These are phyloP conservation scores for Synanthedon tipuliformis DNA, from an alignment of 2,888 invertebrate species.

Conservation along the genomic window DNA sequence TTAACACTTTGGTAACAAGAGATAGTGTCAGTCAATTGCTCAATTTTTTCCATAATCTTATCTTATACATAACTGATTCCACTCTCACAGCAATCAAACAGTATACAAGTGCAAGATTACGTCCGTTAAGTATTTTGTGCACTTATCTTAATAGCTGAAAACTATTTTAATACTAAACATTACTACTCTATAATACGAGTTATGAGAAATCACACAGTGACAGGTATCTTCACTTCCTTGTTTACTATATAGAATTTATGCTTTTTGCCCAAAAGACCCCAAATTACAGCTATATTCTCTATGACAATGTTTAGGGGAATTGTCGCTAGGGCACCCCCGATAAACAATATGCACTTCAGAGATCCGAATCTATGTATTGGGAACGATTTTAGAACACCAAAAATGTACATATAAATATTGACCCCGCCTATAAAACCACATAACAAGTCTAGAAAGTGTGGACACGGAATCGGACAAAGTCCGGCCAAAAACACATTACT, in stretches of 20 bases:
- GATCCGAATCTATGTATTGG: slow-evolving; percentile 88
- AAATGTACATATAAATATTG: slow-evolving; percentile 97
- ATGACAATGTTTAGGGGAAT: slow-evolving; percentile 95
- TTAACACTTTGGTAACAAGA: slow-evolving; percentile 12
- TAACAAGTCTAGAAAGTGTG: slow-evolving; percentile 83
- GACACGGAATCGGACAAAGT: slow-evolving; percentile 89
- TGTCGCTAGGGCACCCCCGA: slow-evolving; percentile 87
- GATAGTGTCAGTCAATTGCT: slow-evolving; percentile 2
- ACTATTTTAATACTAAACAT: slow-evolving; percentile 11
- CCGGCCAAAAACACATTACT: slow-evolving; percentile 89
- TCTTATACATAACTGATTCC: neutral
- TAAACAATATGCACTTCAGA: slow-evolving; percentile 80
- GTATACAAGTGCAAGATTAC: slow-evolving; percentile 25
- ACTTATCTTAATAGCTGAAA: slow-evolving; percentile 28
- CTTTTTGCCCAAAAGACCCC: slow-evolving; percentile 94
- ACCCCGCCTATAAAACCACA: slow-evolving; percentile 94
- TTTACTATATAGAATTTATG: slow-evolving; percentile 97
- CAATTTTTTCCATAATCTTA: slow-evolving; percentile 4
- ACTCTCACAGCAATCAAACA: slow-evolving; percentile 1
- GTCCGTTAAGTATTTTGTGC: slow-evolving; percentile 49
- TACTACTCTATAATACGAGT: slow-evolving; percentile 7
- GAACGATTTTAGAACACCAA: slow-evolving; percentile 97
- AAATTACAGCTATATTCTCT: slow-evolving; percentile 94
- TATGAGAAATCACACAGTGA: slow-evolving; percentile 66
- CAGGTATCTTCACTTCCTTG: slow-evolving; percentile 83